Base-by-base conservation (phyloP, 2,113 vertebrate genomes). In the Lichenostomus cassidix region DNA sequence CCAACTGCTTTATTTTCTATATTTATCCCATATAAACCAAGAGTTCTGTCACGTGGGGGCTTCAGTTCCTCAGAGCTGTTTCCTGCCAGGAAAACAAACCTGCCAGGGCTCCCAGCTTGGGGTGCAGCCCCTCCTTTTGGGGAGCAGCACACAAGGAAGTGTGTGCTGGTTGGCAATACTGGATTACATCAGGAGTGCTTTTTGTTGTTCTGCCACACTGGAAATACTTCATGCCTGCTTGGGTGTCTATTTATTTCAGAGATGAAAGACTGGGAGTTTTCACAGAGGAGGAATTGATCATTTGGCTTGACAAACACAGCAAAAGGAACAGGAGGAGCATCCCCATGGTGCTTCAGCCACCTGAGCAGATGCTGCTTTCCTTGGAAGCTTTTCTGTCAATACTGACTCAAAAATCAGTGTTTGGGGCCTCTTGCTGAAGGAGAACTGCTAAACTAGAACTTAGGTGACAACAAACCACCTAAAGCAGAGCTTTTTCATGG, bases 101-200 rank as follows among this genome's bases (percentile, higher is more conserved):
- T 6, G 44, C 23, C 58, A 83, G 58, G 50, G 25, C 50, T 70
- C 28, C 16, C 27, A 39, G 5, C 12, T 2, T 7, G 58, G 46
- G 60, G 21, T 17, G 53, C 13, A 46, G 15, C 4, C 4, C 28
- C 80, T 6, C 7, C 9, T 22, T 71, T 6, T 19, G 41, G 42
- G 47, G 62, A 58, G 71, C 15, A 50, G 27, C 62, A 41, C 60
- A 29, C 0, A 12, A 56, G 58, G 42, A 19, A 9, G 8, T 12
- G 41, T 78, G 46, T 8, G 58, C 62, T 17, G 4, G 5, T 5
- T 22, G 33, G 35, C 1, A 1, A 11, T 7, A 13, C 0, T 6
- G 1, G 22, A 3, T 46, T 8, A 12, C 55, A 39, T 8, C 39
- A 50, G 53, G 60, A 44, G 31, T 2, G 2, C 10, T 52, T 27